A percentile compares a stretch with the other conserved stretches of the same genome.
These are phyloP conservation scores for Uromys caudimaculatus DNA, from an alignment of 2,797 vertebrate genomes.

Conservation along the genomic window DNA sequence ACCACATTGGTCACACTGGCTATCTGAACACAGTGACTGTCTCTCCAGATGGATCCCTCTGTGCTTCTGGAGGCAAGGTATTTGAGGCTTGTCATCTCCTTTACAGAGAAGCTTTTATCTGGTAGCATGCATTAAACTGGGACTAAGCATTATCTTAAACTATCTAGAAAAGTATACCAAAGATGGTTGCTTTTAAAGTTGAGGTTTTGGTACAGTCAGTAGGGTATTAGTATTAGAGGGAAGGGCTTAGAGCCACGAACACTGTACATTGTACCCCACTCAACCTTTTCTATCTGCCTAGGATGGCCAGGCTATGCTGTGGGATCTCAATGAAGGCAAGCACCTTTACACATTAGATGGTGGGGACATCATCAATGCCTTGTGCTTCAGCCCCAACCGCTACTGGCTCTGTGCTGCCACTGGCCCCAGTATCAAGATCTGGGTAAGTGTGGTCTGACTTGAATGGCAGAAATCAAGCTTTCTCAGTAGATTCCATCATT, in stretches of 20 bases:
- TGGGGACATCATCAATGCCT: slow-evolving; percentile 96
- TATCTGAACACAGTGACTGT: slow-evolving; percentile 98
- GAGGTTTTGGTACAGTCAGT: background rate
- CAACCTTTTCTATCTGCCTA: slow-evolving; percentile 42
- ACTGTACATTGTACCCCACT: background rate
- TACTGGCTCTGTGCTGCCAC: slow-evolving; percentile 99
- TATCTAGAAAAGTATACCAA: background rate
- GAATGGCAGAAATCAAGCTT: background rate
- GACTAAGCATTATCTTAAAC: background rate
- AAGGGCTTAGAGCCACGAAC: background rate
- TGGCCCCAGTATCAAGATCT: slow-evolving; percentile 99
- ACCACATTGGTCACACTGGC: slow-evolving; percentile 98
- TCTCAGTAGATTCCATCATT: background rate
- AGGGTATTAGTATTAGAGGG: background rate
- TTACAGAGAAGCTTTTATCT: background rate
- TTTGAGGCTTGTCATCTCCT: background rate
- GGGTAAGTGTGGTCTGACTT: slow-evolving; percentile 89
- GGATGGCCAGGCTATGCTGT: slow-evolving; percentile 99
- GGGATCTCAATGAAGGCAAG: slow-evolving; percentile 99
- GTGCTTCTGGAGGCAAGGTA: slow-evolving; percentile 98
- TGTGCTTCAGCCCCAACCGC: slow-evolving; percentile 99
- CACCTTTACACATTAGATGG: slow-evolving; percentile 98
- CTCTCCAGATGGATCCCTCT: slow-evolving; percentile 97
- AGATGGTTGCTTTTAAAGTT: background rate
- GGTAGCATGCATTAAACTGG: background rate